phyloP scores from a whole-genome alignment of 2,113 vertebrate species.

The Callorhinus ursinus region DNA sequence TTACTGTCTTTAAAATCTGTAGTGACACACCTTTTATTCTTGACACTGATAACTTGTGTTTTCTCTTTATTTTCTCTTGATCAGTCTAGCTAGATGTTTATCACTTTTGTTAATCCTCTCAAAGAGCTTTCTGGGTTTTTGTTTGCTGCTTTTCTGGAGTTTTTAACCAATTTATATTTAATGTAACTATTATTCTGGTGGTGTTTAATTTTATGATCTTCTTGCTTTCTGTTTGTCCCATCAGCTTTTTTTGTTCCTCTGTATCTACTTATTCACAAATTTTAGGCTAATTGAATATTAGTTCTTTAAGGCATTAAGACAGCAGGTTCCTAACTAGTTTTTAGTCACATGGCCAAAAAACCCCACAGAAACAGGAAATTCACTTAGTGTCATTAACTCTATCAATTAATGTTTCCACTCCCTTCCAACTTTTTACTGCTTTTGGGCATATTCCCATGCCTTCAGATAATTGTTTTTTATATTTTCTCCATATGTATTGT shows the following conservation, averaged over 20 bases:
- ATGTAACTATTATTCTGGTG: neutral
- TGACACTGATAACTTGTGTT: neutral
- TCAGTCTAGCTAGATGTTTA: neutral
- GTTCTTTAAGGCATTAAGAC: neutral
- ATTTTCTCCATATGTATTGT: neutral
- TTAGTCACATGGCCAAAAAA: neutral
- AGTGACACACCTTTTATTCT: neutral
- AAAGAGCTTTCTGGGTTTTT: neutral
- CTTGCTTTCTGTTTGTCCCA: neutral
- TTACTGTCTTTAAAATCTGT: neutral
- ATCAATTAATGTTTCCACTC: neutral
- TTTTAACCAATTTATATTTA: constrained; percentile 27
- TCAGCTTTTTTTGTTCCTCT: neutral
- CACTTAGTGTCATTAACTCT: neutral
- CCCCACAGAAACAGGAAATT: neutral
- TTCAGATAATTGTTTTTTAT: neutral
- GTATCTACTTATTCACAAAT: neutral
- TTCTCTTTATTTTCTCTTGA: neutral
- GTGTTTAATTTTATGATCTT: neutral
- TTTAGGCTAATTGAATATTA: constrained; percentile 20
- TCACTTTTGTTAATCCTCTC: neutral
- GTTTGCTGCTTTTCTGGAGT: neutral
- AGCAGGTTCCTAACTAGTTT: neutral
- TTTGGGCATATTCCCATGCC: neutral
- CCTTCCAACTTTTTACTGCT: neutral